Conservation (phyloP, 1,140 invertebrate genomes). For the Drosophila elegans region DNA sequence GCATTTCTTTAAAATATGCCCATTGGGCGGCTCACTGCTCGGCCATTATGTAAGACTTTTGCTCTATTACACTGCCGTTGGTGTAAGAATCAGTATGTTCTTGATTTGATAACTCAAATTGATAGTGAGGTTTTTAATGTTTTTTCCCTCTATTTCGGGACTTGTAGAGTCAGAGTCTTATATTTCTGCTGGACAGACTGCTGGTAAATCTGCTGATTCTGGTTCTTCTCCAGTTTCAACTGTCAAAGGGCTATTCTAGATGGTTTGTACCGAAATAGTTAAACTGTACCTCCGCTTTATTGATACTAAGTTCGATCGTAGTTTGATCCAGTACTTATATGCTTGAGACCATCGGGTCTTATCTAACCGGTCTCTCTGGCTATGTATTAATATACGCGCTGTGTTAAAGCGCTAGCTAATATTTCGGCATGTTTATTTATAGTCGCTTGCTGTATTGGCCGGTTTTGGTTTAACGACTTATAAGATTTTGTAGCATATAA, state of each 20-base stretch:
- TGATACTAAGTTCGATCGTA: neutral
- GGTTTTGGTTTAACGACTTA: neutral
- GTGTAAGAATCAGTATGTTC: no score
- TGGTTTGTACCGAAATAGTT: neutral
- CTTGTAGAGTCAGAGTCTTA: no score
- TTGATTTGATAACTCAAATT: no score
- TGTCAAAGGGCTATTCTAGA: neutral
- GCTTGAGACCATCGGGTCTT: neutral
- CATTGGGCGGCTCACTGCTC: no score
- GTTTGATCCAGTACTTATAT: neutral
- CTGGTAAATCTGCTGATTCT: no score
- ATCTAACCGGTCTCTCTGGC: neutral
- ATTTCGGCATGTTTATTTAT: neutral
- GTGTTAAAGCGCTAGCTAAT: neutral
- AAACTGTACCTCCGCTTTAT: neutral
- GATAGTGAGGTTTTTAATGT: no score
- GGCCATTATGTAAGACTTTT: no score
- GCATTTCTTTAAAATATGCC: no score
- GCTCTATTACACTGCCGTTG: no score
- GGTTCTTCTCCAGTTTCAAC: neutral
- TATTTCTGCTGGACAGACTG: no score
- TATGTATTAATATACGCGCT: neutral
- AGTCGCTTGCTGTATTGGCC: neutral
- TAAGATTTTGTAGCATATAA: no score
- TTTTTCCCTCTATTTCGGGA: no score